Percentiles rank a stretch among this genome's conserved stretches.
Conservation (phyloP, 2,888 invertebrate genomes). For the Phortica okadai region DNA sequence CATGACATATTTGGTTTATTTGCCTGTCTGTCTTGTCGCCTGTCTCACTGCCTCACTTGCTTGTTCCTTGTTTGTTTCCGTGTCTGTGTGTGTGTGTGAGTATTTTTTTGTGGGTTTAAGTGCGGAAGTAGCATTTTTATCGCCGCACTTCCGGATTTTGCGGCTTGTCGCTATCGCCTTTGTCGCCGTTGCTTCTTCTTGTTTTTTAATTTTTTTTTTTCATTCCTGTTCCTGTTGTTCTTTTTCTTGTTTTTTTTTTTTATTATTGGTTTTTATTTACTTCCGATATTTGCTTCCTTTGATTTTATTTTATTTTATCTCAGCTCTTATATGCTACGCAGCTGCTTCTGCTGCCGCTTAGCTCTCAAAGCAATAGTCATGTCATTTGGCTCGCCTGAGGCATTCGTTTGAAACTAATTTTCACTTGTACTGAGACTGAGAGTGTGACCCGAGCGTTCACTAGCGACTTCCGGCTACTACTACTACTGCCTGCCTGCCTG, state of each 20-base stretch:
- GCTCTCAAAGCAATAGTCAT: background rate
- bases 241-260: constrained; percentile 29
- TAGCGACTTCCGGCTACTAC: background rate
- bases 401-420: constrained; percentile 23
- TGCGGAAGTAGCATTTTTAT: constrained; percentile 53
- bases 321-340: constrained; percentile 48
- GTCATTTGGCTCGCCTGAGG: background rate
- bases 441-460: background rate
- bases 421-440: constrained; percentile 28
- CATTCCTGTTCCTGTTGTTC: constrained; percentile 21
- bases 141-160: constrained; percentile 50
- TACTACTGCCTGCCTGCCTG: background rate
- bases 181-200: constrained; percentile 13
- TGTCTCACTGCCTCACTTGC: background rate
- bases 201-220: constrained; percentile 23
- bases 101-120: constrained; percentile 19
- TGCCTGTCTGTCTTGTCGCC: background rate
- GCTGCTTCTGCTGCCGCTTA: constrained; percentile 8
- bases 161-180: constrained; percentile 23
- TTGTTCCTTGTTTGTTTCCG: background rate
- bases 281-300: constrained; percentile 53
- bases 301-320: constrained; percentile 45
- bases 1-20: constrained; percentile 9
- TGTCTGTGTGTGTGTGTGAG: background rate
- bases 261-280: constrained; percentile 64